Conservation (phyloP, 2,888 invertebrate genomes). For the Caenorhabditis becei region DNA sequence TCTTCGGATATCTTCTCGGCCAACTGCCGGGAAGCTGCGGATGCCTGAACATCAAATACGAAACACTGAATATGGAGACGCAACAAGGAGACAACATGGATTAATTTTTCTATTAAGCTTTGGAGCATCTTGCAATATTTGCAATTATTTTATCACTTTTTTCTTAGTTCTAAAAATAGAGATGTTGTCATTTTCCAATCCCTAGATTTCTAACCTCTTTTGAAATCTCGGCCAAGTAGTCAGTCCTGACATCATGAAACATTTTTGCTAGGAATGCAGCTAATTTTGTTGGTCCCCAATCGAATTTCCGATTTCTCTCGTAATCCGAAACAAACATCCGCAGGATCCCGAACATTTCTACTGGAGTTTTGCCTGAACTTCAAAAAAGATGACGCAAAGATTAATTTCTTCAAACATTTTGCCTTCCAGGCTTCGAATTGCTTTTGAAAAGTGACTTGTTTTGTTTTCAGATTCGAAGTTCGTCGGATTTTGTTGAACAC, state of each 20-base stretch:
- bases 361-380: slow-evolving; percentile 14
- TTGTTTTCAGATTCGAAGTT: slow-evolving; percentile 50
- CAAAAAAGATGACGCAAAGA: no score
- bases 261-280: slow-evolving; percentile 57
- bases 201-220: slow-evolving; percentile 12
- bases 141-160: background rate
- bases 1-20: slow-evolving; percentile 61
- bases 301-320: slow-evolving; percentile 56
- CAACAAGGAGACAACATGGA: no score
- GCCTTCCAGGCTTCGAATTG: slow-evolving; percentile 33
- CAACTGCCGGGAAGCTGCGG: slow-evolving; percentile 28
- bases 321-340: slow-evolving; percentile 92
- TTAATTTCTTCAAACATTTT: slow-evolving; percentile 3
- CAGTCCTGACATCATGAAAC: slow-evolving; percentile 47
- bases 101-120: no score
- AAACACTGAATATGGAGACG: background rate
- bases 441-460: slow-evolving; percentile 51
- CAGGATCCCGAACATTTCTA: slow-evolving; percentile 38
- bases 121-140: background rate
- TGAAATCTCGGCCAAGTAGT: slow-evolving; percentile 34
- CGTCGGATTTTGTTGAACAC: slow-evolving; percentile 57
- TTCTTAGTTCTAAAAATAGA: no score
- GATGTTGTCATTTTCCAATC: no score
- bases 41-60: background rate
- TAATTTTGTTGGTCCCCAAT: slow-evolving; percentile 58